Evolutionary conservation across 2,113 vertebrate genomes (phyloP).

Genomic region (Oreochromis aureus): DNA sequence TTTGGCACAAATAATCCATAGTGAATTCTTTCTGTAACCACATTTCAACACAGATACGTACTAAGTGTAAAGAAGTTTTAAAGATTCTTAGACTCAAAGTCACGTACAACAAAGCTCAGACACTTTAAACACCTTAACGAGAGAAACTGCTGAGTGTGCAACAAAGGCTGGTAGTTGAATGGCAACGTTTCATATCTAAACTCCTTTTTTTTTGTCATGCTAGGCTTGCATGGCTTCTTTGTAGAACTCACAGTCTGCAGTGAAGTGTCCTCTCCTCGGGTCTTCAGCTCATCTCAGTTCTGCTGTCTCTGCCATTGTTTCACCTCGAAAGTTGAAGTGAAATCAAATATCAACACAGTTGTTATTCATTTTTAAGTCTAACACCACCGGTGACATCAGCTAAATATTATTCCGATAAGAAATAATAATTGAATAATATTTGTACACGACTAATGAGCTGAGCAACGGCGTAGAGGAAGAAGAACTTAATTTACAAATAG

Average conservation of each 20-base stretch:
- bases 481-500: not conserved
- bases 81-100: not conserved
- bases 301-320: not conserved
- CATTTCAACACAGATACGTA: not conserved
- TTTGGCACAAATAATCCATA: not conserved
- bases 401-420: not conserved
- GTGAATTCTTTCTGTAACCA: not conserved
- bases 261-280: not conserved
- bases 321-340: not conserved
- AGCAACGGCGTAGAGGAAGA: not conserved
- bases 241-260: not conserved
- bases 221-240: not conserved
- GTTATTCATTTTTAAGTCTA: not conserved
- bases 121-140: not conserved
- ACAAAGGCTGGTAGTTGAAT: not conserved
- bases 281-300: slow-evolving; percentile 9
- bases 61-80: not conserved
- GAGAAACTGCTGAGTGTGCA: not conserved
- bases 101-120: not conserved
- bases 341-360: not conserved
- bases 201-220: not conserved
- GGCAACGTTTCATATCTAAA: not conserved
- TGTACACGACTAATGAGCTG: not conserved
- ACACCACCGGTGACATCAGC: not conserved
- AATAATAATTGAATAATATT: not conserved